phyloP scores from a whole-genome alignment of 1,140 invertebrate species.

The Neoseiulus cucumeris region DNA sequence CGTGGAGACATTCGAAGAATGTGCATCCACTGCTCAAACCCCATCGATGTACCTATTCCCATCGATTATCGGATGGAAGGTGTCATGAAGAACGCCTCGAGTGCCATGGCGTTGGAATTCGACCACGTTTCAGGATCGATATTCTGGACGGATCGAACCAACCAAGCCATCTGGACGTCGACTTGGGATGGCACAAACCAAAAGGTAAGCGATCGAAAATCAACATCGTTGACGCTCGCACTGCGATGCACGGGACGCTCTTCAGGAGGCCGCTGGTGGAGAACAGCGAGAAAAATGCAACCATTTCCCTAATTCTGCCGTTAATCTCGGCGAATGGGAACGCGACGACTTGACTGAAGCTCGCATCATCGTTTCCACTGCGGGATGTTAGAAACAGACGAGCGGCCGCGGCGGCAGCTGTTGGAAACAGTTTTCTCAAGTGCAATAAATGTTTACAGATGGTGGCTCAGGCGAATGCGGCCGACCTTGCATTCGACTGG shows the following conservation, averaged over 20 bases:
- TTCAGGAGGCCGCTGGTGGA: too few species aligned
- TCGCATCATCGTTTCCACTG: too few species aligned
- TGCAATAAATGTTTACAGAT: constrained; percentile 23
- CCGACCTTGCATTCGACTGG: constrained; percentile 56
- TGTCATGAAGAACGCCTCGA: constrained; percentile 54
- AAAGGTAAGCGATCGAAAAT: too few species aligned
- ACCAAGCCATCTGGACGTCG: constrained; percentile 54
- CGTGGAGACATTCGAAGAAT: constrained; percentile 49
- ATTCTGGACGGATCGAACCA: constrained; percentile 69
- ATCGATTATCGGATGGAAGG: constrained; percentile 26
- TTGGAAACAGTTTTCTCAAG: not conserved
- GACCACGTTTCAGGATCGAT: constrained; percentile 54
- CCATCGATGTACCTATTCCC: constrained; percentile 32
- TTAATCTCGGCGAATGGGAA: too few species aligned
- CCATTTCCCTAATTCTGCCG: too few species aligned
- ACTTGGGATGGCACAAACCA: constrained; percentile 53
- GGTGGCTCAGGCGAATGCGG: constrained; percentile 40
- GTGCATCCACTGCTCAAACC: constrained; percentile 26
- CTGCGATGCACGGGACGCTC: too few species aligned
- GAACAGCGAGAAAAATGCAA: too few species aligned
- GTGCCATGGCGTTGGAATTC: constrained; percentile 61
- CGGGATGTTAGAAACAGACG: not conserved
- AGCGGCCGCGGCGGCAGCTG: not conserved
- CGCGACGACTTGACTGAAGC: too few species aligned
- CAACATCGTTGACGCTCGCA: too few species aligned